Base-by-base conservation (phyloP, 2,797 vertebrate species). In the Sandelia bainsii region DNA sequence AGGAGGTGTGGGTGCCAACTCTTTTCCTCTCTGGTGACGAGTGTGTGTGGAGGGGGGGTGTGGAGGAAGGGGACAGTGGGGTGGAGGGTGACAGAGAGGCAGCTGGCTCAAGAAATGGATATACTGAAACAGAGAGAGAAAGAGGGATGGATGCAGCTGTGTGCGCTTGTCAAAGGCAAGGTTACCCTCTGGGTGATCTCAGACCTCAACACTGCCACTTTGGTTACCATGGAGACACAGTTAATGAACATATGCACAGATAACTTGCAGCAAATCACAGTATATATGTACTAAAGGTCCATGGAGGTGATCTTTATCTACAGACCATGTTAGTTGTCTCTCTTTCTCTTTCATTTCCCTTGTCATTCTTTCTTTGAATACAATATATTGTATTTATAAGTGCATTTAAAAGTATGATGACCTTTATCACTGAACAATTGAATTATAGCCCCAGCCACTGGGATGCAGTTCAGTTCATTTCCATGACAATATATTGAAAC, bases 161-260 rank as follows among this genome's bases (percentile, higher is more conserved):
- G 72, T 66, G 75, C 12, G 16, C 75, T 77, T 82, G 80, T 89
- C 84, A 82, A 73, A 82, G 79, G 45, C 86, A 89, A 90, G 81
- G 87, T 88, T 84, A 84, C 66, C 73, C 80, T 77, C 74, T 79
- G 69, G 70, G 72, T 42, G 63, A 83, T 66, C 74, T 86, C 57
- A 62, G 63, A 62, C 80, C 69, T 72, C 39, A 40, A 81, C 69
- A 59, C 80, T 57, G 69, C 58, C 71, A 69, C 72, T 76, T 58
- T 3, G 13, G 91, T 91, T 88, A 60, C 91, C 87, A 88, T 86
- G 87, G 91, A 75, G 77, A 90, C 80, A 50, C 70, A 71, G 53
- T 77, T 84, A 86, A 82, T 63, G 53, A 90, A 58, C 68, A 81
- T 74, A 79, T 76, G 66, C 23, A 48, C 45, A 54, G 56, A 56